Base-by-base conservation (phyloP, 2,888 invertebrate species). In the Maniola hyperantus region DNA sequence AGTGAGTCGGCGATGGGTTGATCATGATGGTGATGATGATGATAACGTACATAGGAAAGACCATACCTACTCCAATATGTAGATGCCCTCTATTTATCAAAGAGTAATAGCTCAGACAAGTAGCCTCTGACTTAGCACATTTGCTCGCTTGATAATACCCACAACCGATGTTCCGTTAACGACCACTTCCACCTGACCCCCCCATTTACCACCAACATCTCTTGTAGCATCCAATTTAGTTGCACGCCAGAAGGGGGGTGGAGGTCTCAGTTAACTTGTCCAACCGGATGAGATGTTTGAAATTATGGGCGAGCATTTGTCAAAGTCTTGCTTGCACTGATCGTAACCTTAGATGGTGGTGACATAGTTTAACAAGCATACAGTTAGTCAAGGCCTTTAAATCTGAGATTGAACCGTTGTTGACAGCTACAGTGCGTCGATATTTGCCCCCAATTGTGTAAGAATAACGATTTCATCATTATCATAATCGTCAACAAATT, bases 91-190 rank as follows among this genome's bases (percentile, higher is more conserved):
- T 82, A 83, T 85, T 85, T 84, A 83, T 80, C 79, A 77, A 80
- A 76, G 83, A 84, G 83, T 86, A 86, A 86, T 86, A 82, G 83
- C 78, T 72, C 64, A 82, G 83, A 84, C 82, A 86, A 86, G 85
- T 87, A 86, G 83, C 84, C 83, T 75, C 85, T 86, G 86, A 88
- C 86, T 84, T 81, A 82, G 85, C 86, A 87, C 85, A 84, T 87
- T 87, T 82, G 79, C 82, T 77, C 77, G 76, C 75, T 75, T 80
- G 83, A 82, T 84, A 83, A 84, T 85, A 78, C 78, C 77, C 76
- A 13, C 72, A 81, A 83, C 84, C 83, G 82, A 86, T 83, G 84
- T 83, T 81, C 75, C 51, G 39, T 42, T 53, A 72, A 68, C 58
- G 72, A 65, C 86, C 82, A 84, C 59, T 71, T 13, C 77, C 75